These are phyloP conservation scores for Echinometra lucunter DNA, from an alignment of 53 echinoderm and acorn worm species.

Conservation along the genomic window DNA sequence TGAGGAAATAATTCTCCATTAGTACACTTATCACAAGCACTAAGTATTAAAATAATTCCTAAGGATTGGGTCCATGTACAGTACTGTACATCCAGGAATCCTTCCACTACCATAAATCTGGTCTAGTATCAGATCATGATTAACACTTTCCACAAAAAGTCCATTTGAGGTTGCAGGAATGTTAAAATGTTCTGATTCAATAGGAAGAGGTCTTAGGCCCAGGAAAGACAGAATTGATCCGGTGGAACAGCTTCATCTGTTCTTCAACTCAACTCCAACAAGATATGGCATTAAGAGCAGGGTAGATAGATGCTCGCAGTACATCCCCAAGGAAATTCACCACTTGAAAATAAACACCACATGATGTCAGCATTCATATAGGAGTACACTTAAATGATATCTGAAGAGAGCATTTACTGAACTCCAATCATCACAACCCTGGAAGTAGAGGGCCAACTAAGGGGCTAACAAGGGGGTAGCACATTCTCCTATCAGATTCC, in stretches of 20 bases:
- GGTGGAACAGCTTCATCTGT: neutral
- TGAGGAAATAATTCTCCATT: neutral
- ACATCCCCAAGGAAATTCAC: neutral
- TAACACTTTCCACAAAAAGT: neutral
- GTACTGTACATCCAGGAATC: neutral
- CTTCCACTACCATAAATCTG: neutral
- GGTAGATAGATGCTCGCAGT: neutral
- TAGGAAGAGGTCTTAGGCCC: neutral
- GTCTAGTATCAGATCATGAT: neutral
- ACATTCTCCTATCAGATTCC: neutral
- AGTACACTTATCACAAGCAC: neutral
- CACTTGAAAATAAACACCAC: neutral
- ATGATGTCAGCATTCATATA: slow-evolving; percentile 1
- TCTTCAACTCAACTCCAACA: neutral
- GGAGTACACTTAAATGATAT: neutral
- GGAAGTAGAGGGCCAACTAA: neutral
- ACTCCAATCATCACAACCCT: slow-evolving; percentile 23
- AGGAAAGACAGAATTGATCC: neutral
- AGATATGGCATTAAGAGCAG: neutral
- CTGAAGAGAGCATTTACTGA: neutral
- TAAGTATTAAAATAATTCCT: neutral
- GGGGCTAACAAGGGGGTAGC: neutral
- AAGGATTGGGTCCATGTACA: neutral
- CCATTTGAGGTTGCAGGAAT: neutral
- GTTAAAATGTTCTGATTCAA: neutral